These are phyloP conservation scores for Whitmania pigra DNA, from an alignment of 1,140 invertebrate genomes.

Conservation along the genomic window DNA sequence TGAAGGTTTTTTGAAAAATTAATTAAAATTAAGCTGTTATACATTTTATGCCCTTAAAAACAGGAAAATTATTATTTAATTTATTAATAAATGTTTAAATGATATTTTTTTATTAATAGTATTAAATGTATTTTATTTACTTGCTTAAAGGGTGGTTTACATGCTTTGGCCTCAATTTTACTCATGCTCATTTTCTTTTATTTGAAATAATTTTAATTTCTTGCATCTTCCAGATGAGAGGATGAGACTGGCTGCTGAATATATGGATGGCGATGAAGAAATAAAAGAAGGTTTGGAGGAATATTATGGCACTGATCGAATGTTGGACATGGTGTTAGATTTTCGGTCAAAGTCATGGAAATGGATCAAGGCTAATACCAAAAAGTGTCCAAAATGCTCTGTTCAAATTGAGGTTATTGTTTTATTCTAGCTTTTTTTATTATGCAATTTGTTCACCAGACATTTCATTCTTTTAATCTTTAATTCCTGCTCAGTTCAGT, in stretches of 20 bases:
- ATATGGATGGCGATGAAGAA: background rate
- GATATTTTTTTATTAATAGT: too few species aligned
- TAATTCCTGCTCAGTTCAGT: too few species aligned
- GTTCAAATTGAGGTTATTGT: conserved; percentile 50
- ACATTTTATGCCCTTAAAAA: background rate
- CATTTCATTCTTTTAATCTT: too few species aligned
- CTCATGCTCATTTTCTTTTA: background rate
- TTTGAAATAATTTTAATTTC: too few species aligned
- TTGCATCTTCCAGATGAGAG: conserved; percentile 17
- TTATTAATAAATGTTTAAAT: background rate
- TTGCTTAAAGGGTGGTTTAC: background rate
- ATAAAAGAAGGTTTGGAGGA: conserved; percentile 42
- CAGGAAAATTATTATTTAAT: background rate
- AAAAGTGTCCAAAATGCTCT: conserved; percentile 53
- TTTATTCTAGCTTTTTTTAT: too few species aligned
- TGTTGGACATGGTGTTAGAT: conserved; percentile 49
- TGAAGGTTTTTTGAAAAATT: background rate
- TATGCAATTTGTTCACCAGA: too few species aligned
- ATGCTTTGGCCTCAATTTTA: background rate
- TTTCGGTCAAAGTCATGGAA: conserved; percentile 48
- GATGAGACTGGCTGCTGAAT: background rate
- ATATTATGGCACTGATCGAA: conserved; percentile 49
- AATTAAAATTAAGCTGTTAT: too few species aligned
- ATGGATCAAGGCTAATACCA: conserved; percentile 51
- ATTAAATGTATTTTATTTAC: too few species aligned